These are phyloP conservation scores for Xiphophorus maculatus DNA, from an alignment of 2,113 vertebrate species.

Conservation along the genomic window DNA sequence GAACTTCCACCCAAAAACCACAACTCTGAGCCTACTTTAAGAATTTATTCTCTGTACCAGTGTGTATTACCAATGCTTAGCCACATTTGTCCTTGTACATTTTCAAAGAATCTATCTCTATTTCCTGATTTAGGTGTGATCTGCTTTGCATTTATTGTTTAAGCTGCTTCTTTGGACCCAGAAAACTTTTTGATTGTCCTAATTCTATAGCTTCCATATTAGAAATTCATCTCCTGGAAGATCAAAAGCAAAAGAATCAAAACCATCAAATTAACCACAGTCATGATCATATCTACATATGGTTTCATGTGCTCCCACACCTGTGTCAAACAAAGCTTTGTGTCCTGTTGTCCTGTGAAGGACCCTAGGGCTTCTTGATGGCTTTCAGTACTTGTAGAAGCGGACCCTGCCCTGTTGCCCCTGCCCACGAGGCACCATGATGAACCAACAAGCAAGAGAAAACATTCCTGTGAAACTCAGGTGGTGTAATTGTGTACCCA, in stretches of 20 bases:
- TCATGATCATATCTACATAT: slow-evolving; percentile 25
- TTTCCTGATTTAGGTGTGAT: slow-evolving; percentile 42
- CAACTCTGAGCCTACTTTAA: neutral
- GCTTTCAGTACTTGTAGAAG: slow-evolving; percentile 15
- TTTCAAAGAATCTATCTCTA: neutral
- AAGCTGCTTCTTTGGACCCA: slow-evolving; percentile 25
- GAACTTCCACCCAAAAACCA: neutral
- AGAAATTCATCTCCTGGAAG: neutral
- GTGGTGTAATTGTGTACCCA: slow-evolving; percentile 61
- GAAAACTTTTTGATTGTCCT: neutral
- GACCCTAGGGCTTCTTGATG: slow-evolving; percentile 38
- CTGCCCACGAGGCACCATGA: slow-evolving; percentile 47
- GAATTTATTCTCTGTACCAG: too few relatives aligned
- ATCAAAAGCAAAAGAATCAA: neutral
- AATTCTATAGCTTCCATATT: neutral
- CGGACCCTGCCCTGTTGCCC: slow-evolving; percentile 32
- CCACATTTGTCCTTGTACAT: neutral
- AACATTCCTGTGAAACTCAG: slow-evolving; percentile 67
- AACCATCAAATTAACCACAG: slow-evolving; percentile 29
- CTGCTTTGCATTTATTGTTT: slow-evolving; percentile 36
- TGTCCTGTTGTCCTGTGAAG: slow-evolving; percentile 19
- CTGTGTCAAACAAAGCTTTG: slow-evolving; percentile 38
- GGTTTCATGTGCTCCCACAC: slow-evolving; percentile 33
- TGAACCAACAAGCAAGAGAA: slow-evolving; percentile 35
- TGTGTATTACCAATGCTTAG: too few relatives aligned